Conservation (phyloP, 2,888 invertebrate genomes). For the Eilema sororculum region DNA sequence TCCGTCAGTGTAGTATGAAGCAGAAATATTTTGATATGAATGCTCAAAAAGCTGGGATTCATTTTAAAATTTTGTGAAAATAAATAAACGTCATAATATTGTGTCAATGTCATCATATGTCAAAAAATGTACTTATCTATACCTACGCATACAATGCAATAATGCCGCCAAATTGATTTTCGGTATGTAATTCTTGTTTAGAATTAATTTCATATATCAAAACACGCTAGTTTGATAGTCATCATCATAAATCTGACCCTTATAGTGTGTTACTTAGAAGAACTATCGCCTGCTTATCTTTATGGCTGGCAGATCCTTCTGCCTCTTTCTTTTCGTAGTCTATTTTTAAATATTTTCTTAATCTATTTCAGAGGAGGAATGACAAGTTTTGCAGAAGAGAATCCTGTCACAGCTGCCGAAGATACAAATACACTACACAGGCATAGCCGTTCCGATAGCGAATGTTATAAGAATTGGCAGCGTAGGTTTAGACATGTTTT, state of each 20-base stretch:
- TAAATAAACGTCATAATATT: slow-evolving; percentile 17
- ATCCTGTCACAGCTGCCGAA: slow-evolving; percentile 42
- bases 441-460: slow-evolving; percentile 33
- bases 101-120: slow-evolving; percentile 15
- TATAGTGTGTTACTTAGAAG: neutral
- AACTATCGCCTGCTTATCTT: neutral
- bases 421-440: slow-evolving; percentile 41
- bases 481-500: slow-evolving; percentile 54
- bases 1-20: too few relatives aligned
- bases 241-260: neutral
- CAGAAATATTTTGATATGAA: neutral
- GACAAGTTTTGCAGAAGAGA: slow-evolving; percentile 64
- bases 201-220: neutral
- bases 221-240: neutral
- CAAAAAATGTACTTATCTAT: slow-evolving; percentile 22
- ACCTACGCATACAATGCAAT: slow-evolving; percentile 25
- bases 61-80: neutral
- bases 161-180: slow-evolving; percentile 69
- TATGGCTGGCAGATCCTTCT: neutral
- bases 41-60: neutral
- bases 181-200: slow-evolving; percentile 42
- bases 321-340: neutral
- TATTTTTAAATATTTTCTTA: slow-evolving; percentile 16
- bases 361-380: slow-evolving; percentile 73
- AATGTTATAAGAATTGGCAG: slow-evolving; percentile 42